phyloP scores from a whole-genome alignment of 2,113 vertebrate species.

The Plecturocebus donacophilus region DNA sequence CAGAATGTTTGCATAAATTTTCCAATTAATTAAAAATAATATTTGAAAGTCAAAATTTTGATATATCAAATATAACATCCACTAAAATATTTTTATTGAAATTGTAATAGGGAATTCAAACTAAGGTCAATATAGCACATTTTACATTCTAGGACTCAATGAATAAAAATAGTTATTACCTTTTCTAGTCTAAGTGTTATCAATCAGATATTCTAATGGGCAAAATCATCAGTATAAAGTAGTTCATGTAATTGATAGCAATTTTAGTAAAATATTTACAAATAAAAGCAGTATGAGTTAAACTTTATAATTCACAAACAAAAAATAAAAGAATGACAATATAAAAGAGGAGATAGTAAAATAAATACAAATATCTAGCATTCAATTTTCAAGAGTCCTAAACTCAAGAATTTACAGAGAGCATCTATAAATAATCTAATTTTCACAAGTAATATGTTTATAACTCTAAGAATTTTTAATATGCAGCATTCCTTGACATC shows the following conservation, averaged over 20 bases:
- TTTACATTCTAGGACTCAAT: background rate
- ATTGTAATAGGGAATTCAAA: background rate
- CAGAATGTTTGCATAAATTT: background rate
- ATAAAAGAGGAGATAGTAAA: background rate
- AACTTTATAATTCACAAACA: background rate
- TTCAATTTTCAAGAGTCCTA: background rate
- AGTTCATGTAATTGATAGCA: background rate
- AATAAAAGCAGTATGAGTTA: background rate
- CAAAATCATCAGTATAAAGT: background rate
- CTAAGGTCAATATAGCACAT: background rate
- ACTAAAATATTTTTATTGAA: slow-evolving; percentile 19
- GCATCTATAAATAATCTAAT: background rate
- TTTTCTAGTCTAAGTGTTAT: background rate
- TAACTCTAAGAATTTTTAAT: background rate
- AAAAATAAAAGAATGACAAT: background rate
- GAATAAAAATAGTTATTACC: background rate
- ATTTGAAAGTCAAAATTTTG: background rate
- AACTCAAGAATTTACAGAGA: background rate
- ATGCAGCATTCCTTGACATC: background rate
- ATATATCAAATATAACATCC: background rate
- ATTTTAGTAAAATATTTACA: slow-evolving; percentile 10
- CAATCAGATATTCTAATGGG: background rate
- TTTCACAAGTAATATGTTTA: background rate
- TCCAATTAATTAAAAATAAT: background rate
- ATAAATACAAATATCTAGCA: background rate